Percentiles rank a stretch among this genome's conserved stretches.
Conservation (phyloP, 2,888 invertebrate genomes). For the Tricholauxania praeusta region DNA sequence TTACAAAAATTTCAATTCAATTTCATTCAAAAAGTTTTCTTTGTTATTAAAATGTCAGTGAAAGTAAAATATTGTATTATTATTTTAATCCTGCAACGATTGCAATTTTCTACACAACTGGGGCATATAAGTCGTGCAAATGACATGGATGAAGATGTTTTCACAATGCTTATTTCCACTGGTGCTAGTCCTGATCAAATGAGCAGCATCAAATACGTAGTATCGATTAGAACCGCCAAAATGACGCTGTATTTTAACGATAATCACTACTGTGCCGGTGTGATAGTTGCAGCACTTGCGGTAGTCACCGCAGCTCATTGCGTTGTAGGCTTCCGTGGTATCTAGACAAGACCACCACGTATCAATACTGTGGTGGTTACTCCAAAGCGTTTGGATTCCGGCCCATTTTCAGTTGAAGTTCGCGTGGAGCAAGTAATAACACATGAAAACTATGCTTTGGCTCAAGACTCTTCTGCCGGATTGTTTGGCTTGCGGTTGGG, state of each 20-base stretch:
- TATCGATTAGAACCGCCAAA: conserved; percentile 45
- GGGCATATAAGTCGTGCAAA: too few species aligned
- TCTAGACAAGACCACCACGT: conserved; percentile 39
- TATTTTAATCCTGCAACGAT: too few species aligned
- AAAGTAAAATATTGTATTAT: too few species aligned
- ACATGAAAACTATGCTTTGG: conserved; percentile 42
- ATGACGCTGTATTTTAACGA: conserved; percentile 46
- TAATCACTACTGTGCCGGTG: conserved; percentile 50
- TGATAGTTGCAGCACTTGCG: conserved; percentile 44
- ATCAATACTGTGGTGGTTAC: conserved; percentile 45
- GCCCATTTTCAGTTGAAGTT: conserved; percentile 12
- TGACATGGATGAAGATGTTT: conserved; percentile 3
- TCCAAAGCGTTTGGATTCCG: conserved; percentile 35
- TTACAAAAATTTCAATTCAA: too few species aligned
- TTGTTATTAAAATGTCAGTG: too few species aligned
- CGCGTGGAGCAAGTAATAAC: conserved; percentile 39
- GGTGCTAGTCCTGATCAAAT: conserved; percentile 35
- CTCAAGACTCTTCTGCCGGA: too few species aligned
- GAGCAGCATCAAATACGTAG: conserved; percentile 37
- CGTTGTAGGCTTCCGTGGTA: conserved; percentile 35
- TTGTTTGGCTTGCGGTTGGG: conserved; percentile 48
- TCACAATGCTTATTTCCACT: conserved; percentile 29
- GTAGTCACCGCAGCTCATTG: too few species aligned
- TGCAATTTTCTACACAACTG: too few species aligned
- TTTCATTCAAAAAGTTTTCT: too few species aligned